Evolutionary conservation across 2,113 vertebrate species (phyloP).

Genomic region (Delphinapterus leucas): DNA sequence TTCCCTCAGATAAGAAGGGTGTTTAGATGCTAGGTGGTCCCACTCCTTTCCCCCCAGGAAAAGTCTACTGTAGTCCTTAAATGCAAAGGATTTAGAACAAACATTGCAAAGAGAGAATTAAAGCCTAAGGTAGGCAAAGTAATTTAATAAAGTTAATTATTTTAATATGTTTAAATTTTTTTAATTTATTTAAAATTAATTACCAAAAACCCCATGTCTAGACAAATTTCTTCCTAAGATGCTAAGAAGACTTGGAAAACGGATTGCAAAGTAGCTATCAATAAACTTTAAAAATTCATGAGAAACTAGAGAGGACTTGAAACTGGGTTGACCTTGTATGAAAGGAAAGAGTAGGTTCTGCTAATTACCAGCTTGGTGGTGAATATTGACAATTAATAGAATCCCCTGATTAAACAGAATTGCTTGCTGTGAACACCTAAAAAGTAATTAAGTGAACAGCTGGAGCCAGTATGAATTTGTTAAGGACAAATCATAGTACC

Average conservation of each 20-base stretch:
- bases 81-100: neutral
- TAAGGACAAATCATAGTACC: neutral
- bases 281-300: constrained; percentile 8
- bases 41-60: neutral
- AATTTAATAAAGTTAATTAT: neutral
- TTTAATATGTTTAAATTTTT: neutral
- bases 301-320: neutral
- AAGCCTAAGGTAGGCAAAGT: neutral
- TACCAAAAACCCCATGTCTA: neutral
- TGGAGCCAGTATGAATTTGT: neutral
- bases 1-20: neutral
- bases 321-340: neutral
- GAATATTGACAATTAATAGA: neutral
- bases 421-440: neutral
- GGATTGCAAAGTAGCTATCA: neutral
- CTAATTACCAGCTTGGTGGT: neutral
- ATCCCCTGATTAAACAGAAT: neutral
- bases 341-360: neutral
- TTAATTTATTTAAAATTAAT: neutral
- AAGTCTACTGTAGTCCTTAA: neutral
- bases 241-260: neutral
- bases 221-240: constrained; percentile 9
- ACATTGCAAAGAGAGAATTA: neutral
- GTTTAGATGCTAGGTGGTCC: neutral
- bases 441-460: constrained; percentile 23